These are phyloP conservation scores for Eunapius fragilis DNA, from an alignment of 37 sponge, comb jelly and placozoan species.

Conservation along the genomic window DNA sequence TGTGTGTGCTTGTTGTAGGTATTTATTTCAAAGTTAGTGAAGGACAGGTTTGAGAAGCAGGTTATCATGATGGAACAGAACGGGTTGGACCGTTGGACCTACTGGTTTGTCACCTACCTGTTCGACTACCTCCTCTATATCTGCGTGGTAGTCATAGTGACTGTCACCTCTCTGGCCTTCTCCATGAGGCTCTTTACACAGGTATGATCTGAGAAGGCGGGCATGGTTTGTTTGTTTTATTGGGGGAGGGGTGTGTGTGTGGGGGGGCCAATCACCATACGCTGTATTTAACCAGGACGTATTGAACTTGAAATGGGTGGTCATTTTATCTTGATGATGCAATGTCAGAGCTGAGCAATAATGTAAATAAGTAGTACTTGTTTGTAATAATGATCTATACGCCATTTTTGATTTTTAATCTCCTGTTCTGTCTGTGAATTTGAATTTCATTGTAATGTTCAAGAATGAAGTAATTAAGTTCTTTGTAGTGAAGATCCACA, in stretches of 20 bases:
- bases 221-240: too few relatives aligned
- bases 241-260: too few relatives aligned
- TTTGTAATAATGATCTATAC: too few relatives aligned
- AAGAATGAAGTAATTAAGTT: not conserved
- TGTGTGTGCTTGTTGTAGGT: slow-evolving; percentile 31
- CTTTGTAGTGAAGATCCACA: not conserved
- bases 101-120: slow-evolving; percentile 71
- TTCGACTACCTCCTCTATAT: slow-evolving; percentile 63
- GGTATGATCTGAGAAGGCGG: slow-evolving; percentile 40
- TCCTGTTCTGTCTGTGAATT: too few relatives aligned
- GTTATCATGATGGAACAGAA: slow-evolving; percentile 92
- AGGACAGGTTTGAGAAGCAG: slow-evolving; percentile 75
- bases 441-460: too few relatives aligned
- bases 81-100: slow-evolving; percentile 65
- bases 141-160: slow-evolving; percentile 34
- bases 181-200: slow-evolving; percentile 75
- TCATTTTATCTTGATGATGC: too few relatives aligned
- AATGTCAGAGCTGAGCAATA: too few relatives aligned
- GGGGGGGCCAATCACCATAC: too few relatives aligned
- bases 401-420: too few relatives aligned
- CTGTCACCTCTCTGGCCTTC: slow-evolving; percentile 37
- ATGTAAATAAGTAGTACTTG: too few relatives aligned
- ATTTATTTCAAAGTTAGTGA: slow-evolving; percentile 62
- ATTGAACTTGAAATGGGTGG: too few relatives aligned
- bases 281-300: too few relatives aligned